Evolutionary conservation across 2,888 invertebrate genomes (phyloP), one percentile per base, ranked within the genome.

Genomic region (Nebria salina): DNA sequence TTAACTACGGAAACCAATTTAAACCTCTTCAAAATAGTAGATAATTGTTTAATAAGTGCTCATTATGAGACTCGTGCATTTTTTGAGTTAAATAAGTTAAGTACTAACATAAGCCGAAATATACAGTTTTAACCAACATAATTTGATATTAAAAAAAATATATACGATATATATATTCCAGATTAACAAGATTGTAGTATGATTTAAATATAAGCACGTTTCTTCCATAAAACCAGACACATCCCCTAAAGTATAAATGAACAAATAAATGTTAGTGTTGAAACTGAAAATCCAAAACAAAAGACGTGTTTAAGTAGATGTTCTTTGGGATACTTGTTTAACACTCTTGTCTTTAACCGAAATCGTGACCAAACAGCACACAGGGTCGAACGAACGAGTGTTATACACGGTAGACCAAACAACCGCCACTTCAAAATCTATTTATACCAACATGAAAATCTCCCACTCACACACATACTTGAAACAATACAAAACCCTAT

Each of bases 381-480:
- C 43, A 26, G 43, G 13, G 34, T 20, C 41, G 15, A 73, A 41
- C 41, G 43, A 26, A 41, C 41, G 15, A 73, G 73, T 73, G 43
- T 15, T 43, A 41, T 73, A 73, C 42, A 73, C 13, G 73, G 73
- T 73, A 73, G 73, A 73, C 73, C 73, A 73, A 73, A 73, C 73
- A 73, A 73, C 73, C 73, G 42, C 76, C 68, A 76, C 76, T 76
- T 75, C 42, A 76, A 26, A 43, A 20, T 65, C 42, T 76, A 76
- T 76, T 76, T 76, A 65, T 76, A 76, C 54, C 54, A 54, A 54
- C 76, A 66, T 68, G 76, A 76, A 65, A 76, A 76, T 76, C 68
- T 73, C 25, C 15, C 26, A 43, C 64, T 75, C 68, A 66, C 66
- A 68, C 68, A 34, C 65, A 26, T 65, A 73, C 73, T 73, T 41